Evolutionary conservation across 2,888 invertebrate genomes (phyloP).

Genomic region (Cheiracanthium punctorium): DNA sequence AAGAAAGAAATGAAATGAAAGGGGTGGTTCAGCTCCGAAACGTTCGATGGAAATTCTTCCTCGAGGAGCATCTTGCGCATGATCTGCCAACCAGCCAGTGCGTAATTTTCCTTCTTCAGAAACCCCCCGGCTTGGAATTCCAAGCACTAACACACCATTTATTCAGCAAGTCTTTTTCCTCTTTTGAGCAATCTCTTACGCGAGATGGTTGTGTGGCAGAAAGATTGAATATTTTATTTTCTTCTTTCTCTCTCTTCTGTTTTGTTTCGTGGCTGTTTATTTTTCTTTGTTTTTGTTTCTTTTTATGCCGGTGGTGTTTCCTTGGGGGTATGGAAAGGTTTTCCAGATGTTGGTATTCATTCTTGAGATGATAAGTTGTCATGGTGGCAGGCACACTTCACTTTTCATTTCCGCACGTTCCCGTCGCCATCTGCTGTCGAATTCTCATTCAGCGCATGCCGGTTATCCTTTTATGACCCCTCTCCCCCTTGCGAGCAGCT

Average conservation of each 20-base stretch:
- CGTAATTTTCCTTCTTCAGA: not conserved
- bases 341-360: not conserved
- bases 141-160: not conserved
- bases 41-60: not conserved
- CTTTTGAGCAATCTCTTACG: not conserved
- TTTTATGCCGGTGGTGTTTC: not conserved
- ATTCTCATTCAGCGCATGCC: not conserved
- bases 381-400: not conserved
- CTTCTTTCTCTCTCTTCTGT: not conserved
- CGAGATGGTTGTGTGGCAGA: not conserved
- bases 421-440: not conserved
- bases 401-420: not conserved
- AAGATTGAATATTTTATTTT: not conserved
- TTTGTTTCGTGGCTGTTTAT: not conserved
- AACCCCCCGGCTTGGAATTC: not conserved
- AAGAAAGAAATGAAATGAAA: not conserved
- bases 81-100: not conserved
- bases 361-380: not conserved
- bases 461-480: not conserved
- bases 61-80: conserved; percentile 8
- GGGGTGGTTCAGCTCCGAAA: not conserved
- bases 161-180: not conserved
- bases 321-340: not conserved
- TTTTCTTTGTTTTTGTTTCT: not conserved
- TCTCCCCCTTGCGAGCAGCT: too few species aligned